phyloP scores from a whole-genome alignment of 2,797 vertebrate species.

The Pipistrellus kuhlii region DNA sequence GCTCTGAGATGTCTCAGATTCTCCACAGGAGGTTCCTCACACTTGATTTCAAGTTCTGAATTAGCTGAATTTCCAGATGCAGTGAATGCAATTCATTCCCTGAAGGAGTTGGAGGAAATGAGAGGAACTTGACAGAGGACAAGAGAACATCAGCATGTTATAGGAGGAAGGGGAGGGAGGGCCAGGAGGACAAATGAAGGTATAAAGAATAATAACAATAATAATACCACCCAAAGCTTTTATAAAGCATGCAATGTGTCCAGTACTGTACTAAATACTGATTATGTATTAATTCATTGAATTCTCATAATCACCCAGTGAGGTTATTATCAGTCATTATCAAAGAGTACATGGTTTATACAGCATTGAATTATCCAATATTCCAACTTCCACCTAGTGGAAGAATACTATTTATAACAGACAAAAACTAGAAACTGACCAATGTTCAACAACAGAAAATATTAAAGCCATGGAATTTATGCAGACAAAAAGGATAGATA shows the following conservation, averaged over 20 bases:
- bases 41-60: conserved; percentile 40
- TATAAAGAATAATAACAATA: background rate
- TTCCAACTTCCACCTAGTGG: background rate
- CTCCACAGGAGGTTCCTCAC: background rate
- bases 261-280: background rate
- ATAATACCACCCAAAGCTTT: background rate
- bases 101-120: background rate
- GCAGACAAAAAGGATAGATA: background rate
- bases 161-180: background rate
- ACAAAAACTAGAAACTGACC: background rate
- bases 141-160: background rate
- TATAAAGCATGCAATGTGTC: background rate
- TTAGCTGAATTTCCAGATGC: conserved; percentile 18
- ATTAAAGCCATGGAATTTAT: background rate
- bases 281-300: background rate
- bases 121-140: conserved; percentile 56
- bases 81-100: conserved; percentile 24
- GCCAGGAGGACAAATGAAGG: background rate
- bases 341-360: background rate
- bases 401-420: background rate
- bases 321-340: background rate
- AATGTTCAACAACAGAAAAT: background rate
- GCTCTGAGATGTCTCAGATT: background rate
- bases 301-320: background rate
- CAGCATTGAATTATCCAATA: background rate